Conservation (phyloP, 1,140 invertebrate species). For the Branchinecta lynchi region DNA sequence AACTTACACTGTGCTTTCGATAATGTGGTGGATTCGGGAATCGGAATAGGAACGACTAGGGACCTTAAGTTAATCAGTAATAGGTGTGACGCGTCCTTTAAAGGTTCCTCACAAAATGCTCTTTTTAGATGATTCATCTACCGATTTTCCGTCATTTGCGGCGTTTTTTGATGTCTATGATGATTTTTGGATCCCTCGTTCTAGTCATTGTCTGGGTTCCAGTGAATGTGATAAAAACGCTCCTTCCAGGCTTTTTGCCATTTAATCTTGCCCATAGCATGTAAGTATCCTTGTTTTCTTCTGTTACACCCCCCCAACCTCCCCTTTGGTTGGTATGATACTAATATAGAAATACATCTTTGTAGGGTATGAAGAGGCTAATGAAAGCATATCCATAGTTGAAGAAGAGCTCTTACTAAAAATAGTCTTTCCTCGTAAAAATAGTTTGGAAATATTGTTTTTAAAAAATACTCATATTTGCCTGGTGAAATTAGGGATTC, state of each 20-base stretch:
- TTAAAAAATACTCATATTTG: no score
- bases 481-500: no score
- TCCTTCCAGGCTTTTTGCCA: slow-evolving; percentile 75
- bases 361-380: background rate
- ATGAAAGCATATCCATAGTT: no score
- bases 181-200: slow-evolving; percentile 91
- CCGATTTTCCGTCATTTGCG: slow-evolving; percentile 79
- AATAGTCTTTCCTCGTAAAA: no score
- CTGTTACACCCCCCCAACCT: background rate
- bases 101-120: background rate
- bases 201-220: slow-evolving; percentile 92
- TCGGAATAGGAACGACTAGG: no score
- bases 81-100: no score
- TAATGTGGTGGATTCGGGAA: no score
- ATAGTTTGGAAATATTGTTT: no score
- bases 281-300: slow-evolving; percentile 27
- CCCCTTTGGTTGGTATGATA: background rate
- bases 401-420: no score
- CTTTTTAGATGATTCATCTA: slow-evolving; percentile 84
- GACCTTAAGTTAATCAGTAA: no score
- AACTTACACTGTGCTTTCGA: no score
- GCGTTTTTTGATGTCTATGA: slow-evolving; percentile 73
- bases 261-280: slow-evolving; percentile 61
- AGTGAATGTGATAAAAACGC: slow-evolving; percentile 63
- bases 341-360: background rate